Evolutionary conservation across 1,140 invertebrate genomes (phyloP), one percentile per base, ranked within the genome.

Genomic region (Tetramorium simillimum): DNA sequence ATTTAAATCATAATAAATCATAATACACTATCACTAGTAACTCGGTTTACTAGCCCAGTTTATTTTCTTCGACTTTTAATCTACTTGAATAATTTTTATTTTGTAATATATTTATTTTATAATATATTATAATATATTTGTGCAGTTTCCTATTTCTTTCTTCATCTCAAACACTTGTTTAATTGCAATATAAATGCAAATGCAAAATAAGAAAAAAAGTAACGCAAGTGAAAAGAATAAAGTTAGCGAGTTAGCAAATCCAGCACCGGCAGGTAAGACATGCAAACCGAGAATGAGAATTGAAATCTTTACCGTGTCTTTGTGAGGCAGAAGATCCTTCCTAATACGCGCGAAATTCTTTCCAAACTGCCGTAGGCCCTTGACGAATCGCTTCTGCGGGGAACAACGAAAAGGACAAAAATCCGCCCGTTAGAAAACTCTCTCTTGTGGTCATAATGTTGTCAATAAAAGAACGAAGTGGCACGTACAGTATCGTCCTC

Each of bases 301-400:
- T 37, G 2, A 67, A 53, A 73, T 58, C 16, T 46, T 96, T 96
- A 98, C 97, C 92, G 99, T 99, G 93, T 99, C 98, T 96, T 99
- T 99, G 94, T 99, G 98, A 78, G 99, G 98, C 87, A 99, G 96
- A 76, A 99, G 96, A 95, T 99, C 99, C 95, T 99, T 99, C 88
- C 97, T 96, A 90, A 99, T 99, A 91, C 99, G 97, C 95, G 99
- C 99, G 95, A 99, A 99, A 96, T 99, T 99, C 96, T 99, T 99
- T 90, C 99, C 99, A 96, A 99, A 99, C 94, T 99, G 98, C 85
- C 99, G 96, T 80, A 99, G 96, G 90, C 99, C 99, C 96, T 99
- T 99, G 75, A 99, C 98, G 96, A 99, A 99, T 90, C 98, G 97
- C 96, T 99, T 99, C 94, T 97, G 43, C 43, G 40, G 51, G 62